These are phyloP conservation scores for Latheticus oryzae DNA, from an alignment of 2,888 invertebrate genomes.

Conservation along the genomic window DNA sequence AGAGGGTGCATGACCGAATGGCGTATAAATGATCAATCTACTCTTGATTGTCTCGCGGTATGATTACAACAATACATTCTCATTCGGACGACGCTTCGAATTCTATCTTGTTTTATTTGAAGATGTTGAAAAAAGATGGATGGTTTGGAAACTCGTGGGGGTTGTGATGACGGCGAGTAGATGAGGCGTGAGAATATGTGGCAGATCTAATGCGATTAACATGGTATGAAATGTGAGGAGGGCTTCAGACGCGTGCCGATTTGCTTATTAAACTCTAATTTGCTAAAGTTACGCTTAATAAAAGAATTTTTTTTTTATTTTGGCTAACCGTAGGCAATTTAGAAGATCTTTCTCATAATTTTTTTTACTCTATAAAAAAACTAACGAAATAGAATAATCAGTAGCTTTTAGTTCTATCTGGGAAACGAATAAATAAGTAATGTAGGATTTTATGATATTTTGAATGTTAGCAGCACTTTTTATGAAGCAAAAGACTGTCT, in stretches of 20 bases:
- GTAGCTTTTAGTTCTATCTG: no score
- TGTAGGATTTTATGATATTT: no score
- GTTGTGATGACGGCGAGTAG: conserved; percentile 46
- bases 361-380: no score
- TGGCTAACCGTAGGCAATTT: no score
- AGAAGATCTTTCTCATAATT: no score
- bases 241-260: conserved; percentile 56
- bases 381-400: no score
- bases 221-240: conserved; percentile 56
- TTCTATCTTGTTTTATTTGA: not conserved
- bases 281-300: conserved; percentile 50
- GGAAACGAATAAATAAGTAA: no score
- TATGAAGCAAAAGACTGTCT: no score
- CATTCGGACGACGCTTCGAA: conserved; percentile 9
- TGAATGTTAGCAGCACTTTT: no score
- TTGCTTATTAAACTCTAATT: conserved; percentile 61
- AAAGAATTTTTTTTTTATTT: conserved; percentile 37
- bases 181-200: conserved; percentile 64
- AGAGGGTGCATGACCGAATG: conserved; percentile 51
- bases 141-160: conserved; percentile 12
- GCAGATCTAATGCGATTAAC: conserved; percentile 63
- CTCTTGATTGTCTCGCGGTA: conserved; percentile 43
- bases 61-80: conserved; percentile 25
- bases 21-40: conserved; percentile 47
- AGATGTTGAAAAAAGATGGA: conserved; percentile 13